Conservation (phyloP, 2,113 vertebrate species). For the Pseudorhombus dupliciocellatus region DNA sequence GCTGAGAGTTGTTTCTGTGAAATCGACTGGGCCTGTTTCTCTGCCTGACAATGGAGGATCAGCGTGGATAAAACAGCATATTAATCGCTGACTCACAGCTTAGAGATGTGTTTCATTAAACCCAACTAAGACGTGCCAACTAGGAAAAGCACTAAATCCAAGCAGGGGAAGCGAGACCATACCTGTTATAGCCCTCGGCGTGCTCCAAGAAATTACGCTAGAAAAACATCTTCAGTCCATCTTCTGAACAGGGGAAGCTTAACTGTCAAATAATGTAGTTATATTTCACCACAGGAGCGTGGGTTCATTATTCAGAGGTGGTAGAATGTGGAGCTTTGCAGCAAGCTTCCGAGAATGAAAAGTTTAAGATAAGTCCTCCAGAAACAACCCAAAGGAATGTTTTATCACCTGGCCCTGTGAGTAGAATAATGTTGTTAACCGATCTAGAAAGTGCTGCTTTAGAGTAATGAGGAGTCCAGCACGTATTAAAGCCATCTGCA, state of each 20-base stretch:
- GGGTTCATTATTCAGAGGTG: background rate
- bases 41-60: constrained; percentile 40
- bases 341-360: background rate
- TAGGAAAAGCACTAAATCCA: constrained; percentile 50
- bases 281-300: background rate
- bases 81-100: constrained; percentile 49
- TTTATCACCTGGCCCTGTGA: background rate
- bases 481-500: no score
- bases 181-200: constrained; percentile 23
- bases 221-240: constrained; percentile 11
- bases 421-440: background rate
- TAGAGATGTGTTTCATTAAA: constrained; percentile 66
- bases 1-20: constrained; percentile 11
- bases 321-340: background rate
- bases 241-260: background rate
- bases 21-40: constrained; percentile 33
- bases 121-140: constrained; percentile 39
- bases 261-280: background rate
- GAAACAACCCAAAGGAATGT: background rate
- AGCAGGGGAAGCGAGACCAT: constrained; percentile 27
- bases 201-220: constrained; percentile 1
- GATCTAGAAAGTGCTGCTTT: background rate
- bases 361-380: background rate
- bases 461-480: no score
- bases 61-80: constrained; percentile 52